Conservation (phyloP, 2,888 invertebrate genomes). For the Metopia argyrocephala region DNA sequence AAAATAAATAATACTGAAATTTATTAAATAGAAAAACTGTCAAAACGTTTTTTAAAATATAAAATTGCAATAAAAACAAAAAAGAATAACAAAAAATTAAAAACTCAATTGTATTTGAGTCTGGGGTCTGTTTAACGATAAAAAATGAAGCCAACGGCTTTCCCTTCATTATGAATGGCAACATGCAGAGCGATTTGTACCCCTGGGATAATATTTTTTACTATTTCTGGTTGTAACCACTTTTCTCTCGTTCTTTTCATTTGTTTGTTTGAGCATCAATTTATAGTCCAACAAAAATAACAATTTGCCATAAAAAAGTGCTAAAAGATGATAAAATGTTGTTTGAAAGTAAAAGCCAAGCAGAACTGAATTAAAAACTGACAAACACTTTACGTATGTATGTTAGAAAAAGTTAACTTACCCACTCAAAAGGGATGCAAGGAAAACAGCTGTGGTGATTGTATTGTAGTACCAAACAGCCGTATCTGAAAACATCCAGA, state of each 20-base stretch:
- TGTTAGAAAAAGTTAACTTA: no score
- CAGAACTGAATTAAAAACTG: constrained; percentile 64
- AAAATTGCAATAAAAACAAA: constrained; percentile 60
- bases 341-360: not conserved
- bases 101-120: constrained; percentile 43
- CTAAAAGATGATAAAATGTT: constrained; percentile 14
- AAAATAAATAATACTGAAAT: constrained; percentile 68
- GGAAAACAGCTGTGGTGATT: no score
- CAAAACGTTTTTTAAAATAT: constrained; percentile 72
- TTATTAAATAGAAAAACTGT: constrained; percentile 70
- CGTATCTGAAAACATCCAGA: constrained; percentile 22
- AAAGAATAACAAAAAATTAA: constrained; percentile 5
- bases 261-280: constrained; percentile 42
- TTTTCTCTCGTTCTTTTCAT: not conserved
- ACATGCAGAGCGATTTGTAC: constrained; percentile 60
- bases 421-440: no score
- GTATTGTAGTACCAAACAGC: constrained; percentile 10
- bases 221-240: constrained; percentile 6
- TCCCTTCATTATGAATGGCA: constrained; percentile 57
- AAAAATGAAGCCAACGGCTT: constrained; percentile 27
- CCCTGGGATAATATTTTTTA: constrained; percentile 45
- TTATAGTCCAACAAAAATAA: constrained; percentile 58
- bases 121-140: constrained; percentile 23
- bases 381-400: constrained; percentile 65
- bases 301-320: constrained; percentile 61